Evolutionary conservation across 2,113 vertebrate species (phyloP).

Genomic region (Charadrius vociferus): DNA sequence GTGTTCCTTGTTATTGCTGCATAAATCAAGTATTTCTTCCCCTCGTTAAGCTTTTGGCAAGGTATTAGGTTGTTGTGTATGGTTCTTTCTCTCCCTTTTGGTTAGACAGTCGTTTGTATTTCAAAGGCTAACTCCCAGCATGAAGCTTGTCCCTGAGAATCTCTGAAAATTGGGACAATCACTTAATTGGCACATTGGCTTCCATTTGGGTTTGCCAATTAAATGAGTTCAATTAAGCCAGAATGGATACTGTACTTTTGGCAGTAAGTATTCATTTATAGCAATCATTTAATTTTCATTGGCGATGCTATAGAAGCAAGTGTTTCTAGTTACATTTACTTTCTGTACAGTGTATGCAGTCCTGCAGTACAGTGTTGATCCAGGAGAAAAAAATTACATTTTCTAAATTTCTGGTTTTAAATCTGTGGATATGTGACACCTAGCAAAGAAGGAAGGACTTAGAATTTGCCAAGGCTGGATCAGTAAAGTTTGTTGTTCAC

Average conservation of each 20-base stretch:
- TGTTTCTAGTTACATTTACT: neutral
- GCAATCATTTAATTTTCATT: neutral
- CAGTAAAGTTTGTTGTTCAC: neutral
- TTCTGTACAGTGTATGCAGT: neutral
- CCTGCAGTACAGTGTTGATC: neutral
- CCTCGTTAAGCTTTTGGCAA: neutral
- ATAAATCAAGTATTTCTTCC: neutral
- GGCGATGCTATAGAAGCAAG: neutral
- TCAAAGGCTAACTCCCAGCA: neutral
- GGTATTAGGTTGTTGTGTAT: neutral
- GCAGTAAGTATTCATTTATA: neutral
- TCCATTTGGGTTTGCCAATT: constrained; percentile 21
- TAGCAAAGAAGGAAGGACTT: neutral
- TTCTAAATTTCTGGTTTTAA: neutral
- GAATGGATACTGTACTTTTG: constrained; percentile 11
- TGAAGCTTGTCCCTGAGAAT: neutral
- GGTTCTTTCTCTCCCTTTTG: neutral
- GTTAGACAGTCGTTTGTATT: neutral
- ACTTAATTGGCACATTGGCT: constrained; percentile 22
- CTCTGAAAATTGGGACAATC: neutral
- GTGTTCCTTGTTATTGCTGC: neutral
- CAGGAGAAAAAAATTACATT: neutral
- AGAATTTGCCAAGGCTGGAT: neutral
- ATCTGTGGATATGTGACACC: neutral
- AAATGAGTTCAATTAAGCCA: constrained; percentile 4